Evolutionary conservation across 2,888 invertebrate species (phyloP).

Genomic region (Thymelicus lineola): DNA sequence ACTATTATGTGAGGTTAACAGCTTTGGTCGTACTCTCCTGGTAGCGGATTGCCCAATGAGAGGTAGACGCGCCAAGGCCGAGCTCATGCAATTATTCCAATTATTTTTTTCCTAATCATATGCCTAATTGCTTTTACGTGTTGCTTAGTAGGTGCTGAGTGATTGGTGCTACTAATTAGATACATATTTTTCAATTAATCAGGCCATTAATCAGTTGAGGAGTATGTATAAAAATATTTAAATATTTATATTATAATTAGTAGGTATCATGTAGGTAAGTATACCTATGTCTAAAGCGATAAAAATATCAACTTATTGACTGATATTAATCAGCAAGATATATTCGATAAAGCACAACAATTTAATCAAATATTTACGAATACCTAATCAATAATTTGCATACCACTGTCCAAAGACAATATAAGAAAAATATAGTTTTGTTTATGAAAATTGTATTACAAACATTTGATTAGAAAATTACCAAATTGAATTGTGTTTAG

Average conservation of each 20-base stretch:
- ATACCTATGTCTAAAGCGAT: neutral
- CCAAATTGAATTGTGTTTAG: too few relatives aligned
- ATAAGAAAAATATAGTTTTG: too few relatives aligned
- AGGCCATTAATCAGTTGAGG: neutral
- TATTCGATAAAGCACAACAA: neutral
- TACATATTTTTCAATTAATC: constrained; percentile 10
- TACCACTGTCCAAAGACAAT: too few relatives aligned
- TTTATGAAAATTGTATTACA: too few relatives aligned
- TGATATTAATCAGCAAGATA: neutral
- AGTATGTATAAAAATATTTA: neutral
- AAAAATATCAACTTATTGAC: neutral
- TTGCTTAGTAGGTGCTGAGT: neutral
- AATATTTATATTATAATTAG: neutral
- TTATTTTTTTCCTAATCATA: constrained; percentile 2
- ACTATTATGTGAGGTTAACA: constrained; percentile 52
- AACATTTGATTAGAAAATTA: too few relatives aligned
- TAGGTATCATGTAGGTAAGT: too few relatives aligned
- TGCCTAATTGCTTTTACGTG: neutral
- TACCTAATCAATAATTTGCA: too few relatives aligned
- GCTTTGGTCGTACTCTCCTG: constrained; percentile 47
- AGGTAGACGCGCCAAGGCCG: constrained; percentile 14
- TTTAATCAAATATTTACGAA: too few relatives aligned
- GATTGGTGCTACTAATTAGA: neutral
- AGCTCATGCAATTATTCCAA: constrained; percentile 12
- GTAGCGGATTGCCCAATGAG: constrained; percentile 22